phyloP scores from a whole-genome alignment of 2,888 invertebrate species.

The Lasius platythorax region DNA sequence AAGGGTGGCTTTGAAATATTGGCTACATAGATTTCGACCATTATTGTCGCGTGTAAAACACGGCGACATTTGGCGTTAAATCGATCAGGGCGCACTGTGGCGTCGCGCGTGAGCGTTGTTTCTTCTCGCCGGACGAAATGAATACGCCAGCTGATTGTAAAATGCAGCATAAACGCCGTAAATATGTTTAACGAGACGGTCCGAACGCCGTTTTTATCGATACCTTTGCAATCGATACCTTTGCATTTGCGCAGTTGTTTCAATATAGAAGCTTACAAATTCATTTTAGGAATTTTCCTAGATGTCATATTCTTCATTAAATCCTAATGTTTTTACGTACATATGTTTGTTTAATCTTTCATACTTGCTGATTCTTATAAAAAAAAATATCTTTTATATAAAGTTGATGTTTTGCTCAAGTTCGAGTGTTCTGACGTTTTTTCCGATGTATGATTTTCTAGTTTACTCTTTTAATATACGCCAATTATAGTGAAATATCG shows the following conservation, averaged over 20 bases:
- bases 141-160: slow-evolving; percentile 50
- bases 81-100: slow-evolving; percentile 81
- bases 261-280: not conserved
- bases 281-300: not conserved
- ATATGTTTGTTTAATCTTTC: not conserved
- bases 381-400: not conserved
- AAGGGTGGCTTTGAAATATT: slow-evolving; percentile 85
- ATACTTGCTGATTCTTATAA: not conserved
- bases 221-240: slow-evolving; percentile 40
- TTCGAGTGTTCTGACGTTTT: not conserved
- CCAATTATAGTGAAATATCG: not conserved
- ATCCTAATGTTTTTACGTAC: not conserved
- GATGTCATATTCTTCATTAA: not conserved
- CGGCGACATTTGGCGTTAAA: slow-evolving; percentile 86
- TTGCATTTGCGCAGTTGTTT: slow-evolving; percentile 50
- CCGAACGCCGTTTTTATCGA: slow-evolving; percentile 2
- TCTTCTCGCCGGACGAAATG: slow-evolving; percentile 33
- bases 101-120: slow-evolving; percentile 67
- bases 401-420: not conserved
- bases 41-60: slow-evolving; percentile 86
- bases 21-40: slow-evolving; percentile 86
- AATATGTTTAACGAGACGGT: slow-evolving; percentile 16
- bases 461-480: not conserved
- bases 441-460: not conserved
- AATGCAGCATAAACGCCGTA: slow-evolving; percentile 45